Evolutionary conservation across 1,140 invertebrate species (phyloP), one percentile per base, ranked within the genome.

Genomic region (Penaeus chinensis): DNA sequence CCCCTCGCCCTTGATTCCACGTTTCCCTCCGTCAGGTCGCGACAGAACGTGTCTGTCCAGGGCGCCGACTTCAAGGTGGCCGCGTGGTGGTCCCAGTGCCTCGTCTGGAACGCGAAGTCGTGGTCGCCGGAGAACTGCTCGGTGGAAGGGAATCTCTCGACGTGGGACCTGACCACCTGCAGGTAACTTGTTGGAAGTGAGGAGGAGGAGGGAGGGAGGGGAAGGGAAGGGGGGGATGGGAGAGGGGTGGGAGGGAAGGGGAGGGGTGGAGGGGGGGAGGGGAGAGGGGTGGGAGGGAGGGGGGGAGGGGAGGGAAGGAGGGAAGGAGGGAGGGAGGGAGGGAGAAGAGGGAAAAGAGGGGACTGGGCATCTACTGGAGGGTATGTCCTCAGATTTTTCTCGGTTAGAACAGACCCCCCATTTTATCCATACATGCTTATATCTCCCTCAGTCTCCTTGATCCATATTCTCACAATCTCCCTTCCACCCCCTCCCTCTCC

Each of bases 11-110:
- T 54, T 54, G 54, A 54, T 7, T 7, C 16, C 74, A 0, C 32
- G 7, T 54, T 20, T 11, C 20, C 42, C 66, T 20, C 16, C 47
- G 20, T 1, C 79, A 87, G 85, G 85, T 66, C 66, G 63, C 37
- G 80, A 4, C 65, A 82, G 32, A 87, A 87, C 37, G 63, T 22
- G 37, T 74, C 85, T 0, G 60, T 27, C 18, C 37, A 71, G 37
- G 85, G 85, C 22, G 85, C 79, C 1, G 71, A 87, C 27, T 87
- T 82, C 85, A 47, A 63, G 20, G 80, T 87, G 54, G 80, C 77
- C 22, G 85, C 62, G 8, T 87, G 85, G 85, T 87, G 85, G 85
- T 87, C 85, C 0, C 78, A 62, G 24, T 87, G 85, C 60, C 69
- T 87, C 37, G 61, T 82, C 65, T 87, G 85, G 85, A 24, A 69